Evolutionary conservation across 2,888 invertebrate species (phyloP).

Genomic region (Perithous albicinctus): DNA sequence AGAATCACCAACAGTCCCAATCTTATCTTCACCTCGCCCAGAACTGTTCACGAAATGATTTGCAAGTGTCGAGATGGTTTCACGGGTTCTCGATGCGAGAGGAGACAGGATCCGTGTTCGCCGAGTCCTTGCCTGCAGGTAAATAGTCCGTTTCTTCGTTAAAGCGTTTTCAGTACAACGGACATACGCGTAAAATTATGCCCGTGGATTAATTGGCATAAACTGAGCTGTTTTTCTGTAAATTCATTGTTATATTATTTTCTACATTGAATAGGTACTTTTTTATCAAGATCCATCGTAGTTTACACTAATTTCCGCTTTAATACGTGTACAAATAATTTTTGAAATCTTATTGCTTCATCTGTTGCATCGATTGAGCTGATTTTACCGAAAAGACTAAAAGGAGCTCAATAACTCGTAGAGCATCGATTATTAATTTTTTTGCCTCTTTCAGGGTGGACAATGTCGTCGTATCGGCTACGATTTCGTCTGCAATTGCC

Average conservation of each 20-base stretch:
- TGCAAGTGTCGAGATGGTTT: constrained; percentile 95
- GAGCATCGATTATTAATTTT: background rate
- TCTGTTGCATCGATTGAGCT: too few species aligned
- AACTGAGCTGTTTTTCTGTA: too few species aligned
- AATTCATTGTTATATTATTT: too few species aligned
- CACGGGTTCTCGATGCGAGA: constrained; percentile 93
- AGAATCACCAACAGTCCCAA: constrained; percentile 93
- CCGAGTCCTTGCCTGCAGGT: constrained; percentile 93
- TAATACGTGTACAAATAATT: too few species aligned
- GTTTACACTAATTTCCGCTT: too few species aligned
- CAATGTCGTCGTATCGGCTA: constrained; percentile 93
- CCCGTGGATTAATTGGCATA: too few species aligned
- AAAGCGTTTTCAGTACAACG: background rate
- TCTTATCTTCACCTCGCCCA: constrained; percentile 93
- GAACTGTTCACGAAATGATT: constrained; percentile 90
- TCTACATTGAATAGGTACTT: too few species aligned
- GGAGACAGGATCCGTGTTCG: constrained; percentile 95
- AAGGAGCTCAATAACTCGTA: background rate
- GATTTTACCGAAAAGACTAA: background rate
- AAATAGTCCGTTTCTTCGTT: constrained; percentile 32
- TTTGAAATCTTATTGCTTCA: too few species aligned
- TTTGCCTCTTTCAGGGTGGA: constrained; percentile 87
- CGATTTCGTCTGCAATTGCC: constrained; percentile 94
- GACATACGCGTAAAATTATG: too few species aligned
- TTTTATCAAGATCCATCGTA: too few species aligned